These are phyloP conservation scores for Camponotus pennsylvanicus DNA, from an alignment of 1,140 invertebrate genomes.

Conservation along the genomic window DNA sequence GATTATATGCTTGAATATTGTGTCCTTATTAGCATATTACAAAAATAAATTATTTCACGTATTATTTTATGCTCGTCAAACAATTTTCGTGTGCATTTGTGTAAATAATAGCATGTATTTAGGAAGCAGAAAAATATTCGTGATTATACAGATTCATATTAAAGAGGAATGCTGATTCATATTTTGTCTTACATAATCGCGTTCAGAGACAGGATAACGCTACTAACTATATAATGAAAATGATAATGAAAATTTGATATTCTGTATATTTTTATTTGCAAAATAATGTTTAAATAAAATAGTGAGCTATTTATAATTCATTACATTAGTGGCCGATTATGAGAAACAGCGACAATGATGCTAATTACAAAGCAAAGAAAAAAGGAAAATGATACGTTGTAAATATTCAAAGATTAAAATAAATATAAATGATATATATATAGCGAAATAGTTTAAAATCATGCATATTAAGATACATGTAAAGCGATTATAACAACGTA, in stretches of 20 bases:
- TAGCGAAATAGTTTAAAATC: slow-evolving; percentile 71
- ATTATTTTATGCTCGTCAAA: slow-evolving; percentile 66
- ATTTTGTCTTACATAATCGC: slow-evolving; percentile 48
- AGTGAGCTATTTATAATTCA: slow-evolving; percentile 82
- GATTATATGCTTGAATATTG: slow-evolving; percentile 24
- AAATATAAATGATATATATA: slow-evolving; percentile 67
- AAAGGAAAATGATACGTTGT: slow-evolving; percentile 67
- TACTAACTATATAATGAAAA: slow-evolving; percentile 18
- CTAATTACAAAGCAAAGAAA: slow-evolving; percentile 55
- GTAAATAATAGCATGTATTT: slow-evolving; percentile 79
- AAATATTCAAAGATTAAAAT: slow-evolving; percentile 80
- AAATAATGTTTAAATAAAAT: slow-evolving; percentile 68
- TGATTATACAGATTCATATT: slow-evolving; percentile 59
- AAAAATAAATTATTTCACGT: slow-evolving; percentile 69
- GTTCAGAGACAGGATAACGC: slow-evolving; percentile 28
- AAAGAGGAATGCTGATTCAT: slow-evolving; percentile 48
- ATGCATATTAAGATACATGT: slow-evolving; percentile 52
- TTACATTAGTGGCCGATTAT: slow-evolving; percentile 73
- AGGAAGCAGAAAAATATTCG: slow-evolving; percentile 47
- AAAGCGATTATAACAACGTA: slow-evolving; percentile 71
- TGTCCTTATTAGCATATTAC: slow-evolving; percentile 55
- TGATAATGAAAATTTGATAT: slow-evolving; percentile 63
- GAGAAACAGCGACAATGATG: not conserved
- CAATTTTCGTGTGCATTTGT: slow-evolving; percentile 81
- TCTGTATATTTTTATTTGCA: slow-evolving; percentile 75